Percentiles rank a stretch among this genome's conserved stretches.
These are phyloP conservation scores for Myotis findleyi DNA, from an alignment of 2,797 vertebrate genomes.

Conservation along the genomic window DNA sequence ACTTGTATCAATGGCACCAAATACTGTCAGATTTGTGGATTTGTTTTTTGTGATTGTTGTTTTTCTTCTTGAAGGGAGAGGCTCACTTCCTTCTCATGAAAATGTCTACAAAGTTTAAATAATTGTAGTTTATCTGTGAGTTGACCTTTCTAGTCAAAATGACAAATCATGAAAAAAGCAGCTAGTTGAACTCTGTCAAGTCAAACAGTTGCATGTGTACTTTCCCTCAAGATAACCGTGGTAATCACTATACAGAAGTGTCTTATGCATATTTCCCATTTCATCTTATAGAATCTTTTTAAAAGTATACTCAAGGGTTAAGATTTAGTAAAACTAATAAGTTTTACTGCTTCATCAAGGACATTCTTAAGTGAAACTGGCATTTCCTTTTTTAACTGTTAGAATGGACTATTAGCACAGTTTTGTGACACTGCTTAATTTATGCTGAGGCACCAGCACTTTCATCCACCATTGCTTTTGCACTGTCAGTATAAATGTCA, in stretches of 20 bases:
- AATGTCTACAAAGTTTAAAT: not conserved
- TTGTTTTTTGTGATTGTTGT: not conserved
- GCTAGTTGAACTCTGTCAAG: not conserved
- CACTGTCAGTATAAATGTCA: not conserved
- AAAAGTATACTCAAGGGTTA: not conserved
- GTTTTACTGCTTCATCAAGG: not conserved
- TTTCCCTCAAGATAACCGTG: not conserved
- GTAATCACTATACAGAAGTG: not conserved
- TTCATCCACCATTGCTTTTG: not conserved
- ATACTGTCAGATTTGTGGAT: not conserved
- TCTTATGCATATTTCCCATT: not conserved
- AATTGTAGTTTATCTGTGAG: not conserved
- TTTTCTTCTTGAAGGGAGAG: not conserved
- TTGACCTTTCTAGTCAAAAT: constrained; percentile 13
- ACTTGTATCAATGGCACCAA: not conserved
- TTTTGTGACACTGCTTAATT: not conserved
- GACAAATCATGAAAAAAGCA: not conserved
- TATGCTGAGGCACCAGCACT: no score
- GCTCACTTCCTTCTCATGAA: constrained; percentile 13
- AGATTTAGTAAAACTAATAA: not conserved
- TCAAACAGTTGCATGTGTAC: not conserved
- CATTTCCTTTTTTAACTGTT: not conserved
- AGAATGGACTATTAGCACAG: not conserved
- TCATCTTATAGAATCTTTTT: not conserved
- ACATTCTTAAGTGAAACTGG: not conserved